These are phyloP conservation scores for Halcyon leucocephala DNA, from an alignment of 2,797 vertebrate genomes.

Conservation along the genomic window DNA sequence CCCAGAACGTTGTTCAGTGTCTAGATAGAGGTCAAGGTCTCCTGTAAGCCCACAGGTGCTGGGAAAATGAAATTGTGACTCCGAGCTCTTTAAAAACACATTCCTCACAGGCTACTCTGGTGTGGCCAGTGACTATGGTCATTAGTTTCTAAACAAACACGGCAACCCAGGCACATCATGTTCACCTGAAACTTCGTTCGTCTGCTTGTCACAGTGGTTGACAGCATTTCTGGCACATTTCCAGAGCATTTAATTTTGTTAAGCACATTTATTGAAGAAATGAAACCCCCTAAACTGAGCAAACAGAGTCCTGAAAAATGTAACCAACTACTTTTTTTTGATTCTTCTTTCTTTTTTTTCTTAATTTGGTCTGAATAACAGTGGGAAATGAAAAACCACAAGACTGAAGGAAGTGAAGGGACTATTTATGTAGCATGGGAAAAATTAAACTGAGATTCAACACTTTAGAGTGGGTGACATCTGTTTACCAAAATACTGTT, in stretches of 20 bases:
- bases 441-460: slow-evolving; percentile 52
- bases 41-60: neutral
- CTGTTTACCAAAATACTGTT: slow-evolving; percentile 42
- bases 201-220: neutral
- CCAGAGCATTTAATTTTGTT: slow-evolving; percentile 5
- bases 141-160: neutral
- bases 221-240: neutral
- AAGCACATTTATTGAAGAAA: slow-evolving; percentile 19
- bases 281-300: neutral
- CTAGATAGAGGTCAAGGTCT: neutral
- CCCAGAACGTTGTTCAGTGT: neutral
- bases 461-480: slow-evolving; percentile 48
- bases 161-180: neutral
- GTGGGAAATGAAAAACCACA: slow-evolving; percentile 32
- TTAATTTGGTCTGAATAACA: neutral
- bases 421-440: slow-evolving; percentile 54
- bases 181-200: slow-evolving; percentile 27
- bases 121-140: neutral
- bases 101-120: neutral
- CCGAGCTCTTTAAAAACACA: neutral
- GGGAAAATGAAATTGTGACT: neutral
- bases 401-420: slow-evolving; percentile 53
- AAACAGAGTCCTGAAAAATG: slow-evolving; percentile 11
- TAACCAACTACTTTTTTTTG: neutral
- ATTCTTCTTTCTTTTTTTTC: neutral